A percentile compares a stretch with the other conserved stretches of the same genome.
Conservation (phyloP, 2,888 invertebrate genomes). For the Mactromeris polynyma region DNA sequence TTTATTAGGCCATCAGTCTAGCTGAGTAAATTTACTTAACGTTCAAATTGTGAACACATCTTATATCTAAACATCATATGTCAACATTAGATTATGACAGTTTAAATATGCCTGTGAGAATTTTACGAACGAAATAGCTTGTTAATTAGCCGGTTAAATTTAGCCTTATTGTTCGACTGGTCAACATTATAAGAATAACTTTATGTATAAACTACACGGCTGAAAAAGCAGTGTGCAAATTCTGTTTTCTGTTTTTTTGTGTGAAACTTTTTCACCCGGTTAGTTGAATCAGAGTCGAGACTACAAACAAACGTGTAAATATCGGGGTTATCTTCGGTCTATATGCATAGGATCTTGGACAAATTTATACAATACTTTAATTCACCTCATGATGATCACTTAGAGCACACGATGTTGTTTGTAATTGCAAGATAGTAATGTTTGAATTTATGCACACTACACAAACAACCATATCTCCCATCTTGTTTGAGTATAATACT, state of each 20-base stretch:
- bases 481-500: slow-evolving; percentile 8
- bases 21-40: slow-evolving; percentile 69
- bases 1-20: slow-evolving; percentile 63
- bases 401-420: slow-evolving; percentile 49
- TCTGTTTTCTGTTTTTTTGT: background rate
- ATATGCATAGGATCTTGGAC: slow-evolving; percentile 69
- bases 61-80: slow-evolving; percentile 72
- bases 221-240: background rate
- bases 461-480: background rate
- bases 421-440: slow-evolving; percentile 57
- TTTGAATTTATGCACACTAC: slow-evolving; percentile 43
- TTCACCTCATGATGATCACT: slow-evolving; percentile 58
- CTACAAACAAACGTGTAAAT: slow-evolving; percentile 59
- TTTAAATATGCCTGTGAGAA: slow-evolving; percentile 62
- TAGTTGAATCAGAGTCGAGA: background rate
- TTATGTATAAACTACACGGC: background rate
- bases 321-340: slow-evolving; percentile 63
- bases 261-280: background rate
- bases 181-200: background rate
- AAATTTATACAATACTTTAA: slow-evolving; percentile 69
- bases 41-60: slow-evolving; percentile 76
- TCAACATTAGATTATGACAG: slow-evolving; percentile 71
- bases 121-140: slow-evolving; percentile 31
- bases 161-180: slow-evolving; percentile 5
- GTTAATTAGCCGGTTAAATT: slow-evolving; percentile 42